Base-by-base conservation (phyloP, 1,140 invertebrate species). In the Listronotus oregonensis region DNA sequence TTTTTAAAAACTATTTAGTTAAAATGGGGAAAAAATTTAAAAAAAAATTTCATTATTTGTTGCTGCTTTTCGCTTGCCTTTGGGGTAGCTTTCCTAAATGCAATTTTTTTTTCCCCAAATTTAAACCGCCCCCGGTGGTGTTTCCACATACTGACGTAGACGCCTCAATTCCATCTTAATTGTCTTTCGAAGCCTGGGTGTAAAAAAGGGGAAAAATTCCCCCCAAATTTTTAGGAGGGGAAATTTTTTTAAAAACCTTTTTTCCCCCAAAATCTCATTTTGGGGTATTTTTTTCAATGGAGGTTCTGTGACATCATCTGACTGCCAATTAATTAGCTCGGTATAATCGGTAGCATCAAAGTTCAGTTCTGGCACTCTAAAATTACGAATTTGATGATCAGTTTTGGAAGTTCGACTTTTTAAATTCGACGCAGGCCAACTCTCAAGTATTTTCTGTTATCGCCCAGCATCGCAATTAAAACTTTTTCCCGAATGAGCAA, bases 291-390 rank as follows among this genome's bases (percentile, higher is more conserved):
- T 47, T 47, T 14, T 47, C 17, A 47, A 18, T 47, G 44, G 12
- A 47, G 44, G 44, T 47, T 47, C 44, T 47, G 44, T 47, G 2
- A 47, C 44, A 5, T 47, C n/a, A 47, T 18, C 44, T 47, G 44
- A 47, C 14, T 47, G 44, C 44, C 44, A 47, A 40, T 14, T 40
- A 40, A 40, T 40, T 40, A 7, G 39, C 7, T 40, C 7, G n/a
- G 39, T 40, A 40, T 40, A 40, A 40, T 40, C 39, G 7, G 39
- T 40, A 2, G 39, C 39, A 40, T 40, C 1, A 40, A 40, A 15
- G 44, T 47, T 47, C n/a, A 47, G 4, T 47, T 47, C 15, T 47
- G 44, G 44, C n/a, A 18, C 44, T 47, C 14, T 47, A 47, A 47
- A 18, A 14, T 47, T n/a, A 47, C 44, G 12, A 14, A 6, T 1